Conservation (phyloP, 1,140 invertebrate genomes). For the Phthorimaea operculella region DNA sequence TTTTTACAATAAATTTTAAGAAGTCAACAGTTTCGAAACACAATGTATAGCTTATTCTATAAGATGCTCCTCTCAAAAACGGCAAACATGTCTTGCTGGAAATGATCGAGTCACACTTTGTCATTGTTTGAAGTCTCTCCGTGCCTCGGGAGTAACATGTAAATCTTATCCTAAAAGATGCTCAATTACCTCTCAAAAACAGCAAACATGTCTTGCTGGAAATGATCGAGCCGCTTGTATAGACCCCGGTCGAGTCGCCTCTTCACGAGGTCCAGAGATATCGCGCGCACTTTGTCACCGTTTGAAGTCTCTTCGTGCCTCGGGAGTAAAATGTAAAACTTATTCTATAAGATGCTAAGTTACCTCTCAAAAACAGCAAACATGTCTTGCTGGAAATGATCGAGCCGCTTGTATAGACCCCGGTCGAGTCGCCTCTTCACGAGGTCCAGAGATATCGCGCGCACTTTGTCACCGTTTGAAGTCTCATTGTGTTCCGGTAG, state of each 20-base stretch:
- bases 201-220: conserved; percentile 97
- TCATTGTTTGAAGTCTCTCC: conserved; percentile 72
- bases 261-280: conserved; percentile 89
- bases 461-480: conserved; percentile 69
- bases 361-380: conserved; percentile 89
- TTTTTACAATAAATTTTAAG: no score
- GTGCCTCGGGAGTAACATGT: conserved; percentile 94
- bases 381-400: conserved; percentile 96
- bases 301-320: conserved; percentile 79
- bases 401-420: conserved; percentile 90
- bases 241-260: conserved; percentile 85
- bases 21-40: no score
- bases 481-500: conserved; percentile 88
- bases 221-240: conserved; percentile 92
- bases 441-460: conserved; percentile 84
- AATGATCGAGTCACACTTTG: conserved; percentile 88
- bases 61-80: conserved; percentile 82
- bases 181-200: conserved; percentile 78
- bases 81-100: conserved; percentile 97
- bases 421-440: conserved; percentile 87
- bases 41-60: no score
- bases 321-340: conserved; percentile 91
- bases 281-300: conserved; percentile 74
- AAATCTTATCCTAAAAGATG: no score
- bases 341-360: no score